Base-by-base conservation (phyloP, 2,888 invertebrate species). In the Acleris holmiana region DNA sequence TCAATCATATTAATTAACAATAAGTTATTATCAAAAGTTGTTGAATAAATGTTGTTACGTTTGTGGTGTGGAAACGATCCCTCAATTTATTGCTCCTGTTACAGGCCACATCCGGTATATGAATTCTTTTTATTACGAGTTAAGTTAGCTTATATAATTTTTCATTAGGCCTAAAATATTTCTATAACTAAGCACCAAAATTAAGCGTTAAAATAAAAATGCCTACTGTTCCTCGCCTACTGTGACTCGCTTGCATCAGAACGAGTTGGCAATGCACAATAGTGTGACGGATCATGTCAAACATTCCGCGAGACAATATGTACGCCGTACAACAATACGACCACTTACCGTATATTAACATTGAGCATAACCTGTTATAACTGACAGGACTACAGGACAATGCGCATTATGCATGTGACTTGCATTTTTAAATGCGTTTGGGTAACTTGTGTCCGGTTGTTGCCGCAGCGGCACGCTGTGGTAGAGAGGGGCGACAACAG, bases 221-320 rank as follows among this genome's bases (percentile, higher is more conserved):
- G 47, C 2, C 18, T 59, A 59, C 59, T 49, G 59, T 35, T 44
- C 21, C 5, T 44, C 29, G 35, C 8, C 7, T 18, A 64, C 59
- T 64, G 53, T 35, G 51, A 1, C 17, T 10, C 35, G 35, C 48
- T 64, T 64, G 64, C 64, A 54, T 41, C 53, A 48, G 53, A 54
- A 54, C 58, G 58, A 23, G 48, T 54, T 41, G 21, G 21, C 60
- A 44, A 35, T 46, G 50, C 54, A 59, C 64, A 64, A 55, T 54
- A 49, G 49, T 50, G 35, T 55, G 60, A 55, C 65, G 60, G 65
- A 55, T 60, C 65, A 44, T 55, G 60, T 65, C 50, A 65, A 59
- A 65, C 58, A 40, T 7, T 4, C 21, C 13, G 21, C 57, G 46
- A 19, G 10, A 65, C 54, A 60, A 64, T 65, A 23, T 25, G 25